phyloP scores from a whole-genome alignment of 2,888 invertebrate genomes.

The Eristalis arbustorum region DNA sequence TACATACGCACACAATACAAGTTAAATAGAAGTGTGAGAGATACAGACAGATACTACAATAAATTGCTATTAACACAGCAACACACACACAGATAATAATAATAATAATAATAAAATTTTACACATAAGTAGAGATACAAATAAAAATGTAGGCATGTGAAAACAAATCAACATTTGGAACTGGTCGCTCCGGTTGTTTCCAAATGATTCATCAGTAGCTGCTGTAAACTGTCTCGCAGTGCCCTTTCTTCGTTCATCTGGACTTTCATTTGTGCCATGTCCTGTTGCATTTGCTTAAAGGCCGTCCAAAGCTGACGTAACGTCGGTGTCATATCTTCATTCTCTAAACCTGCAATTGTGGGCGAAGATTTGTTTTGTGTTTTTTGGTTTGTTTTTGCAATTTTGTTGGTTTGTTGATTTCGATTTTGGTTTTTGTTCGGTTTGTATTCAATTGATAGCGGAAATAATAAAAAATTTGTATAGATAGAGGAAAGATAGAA shows the following conservation, averaged over 20 bases:
- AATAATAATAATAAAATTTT: conserved; percentile 21
- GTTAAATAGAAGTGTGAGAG: conserved; percentile 50
- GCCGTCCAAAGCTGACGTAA: conserved; percentile 79
- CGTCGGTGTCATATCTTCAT: conserved; percentile 80
- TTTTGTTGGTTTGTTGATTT: conserved; percentile 32
- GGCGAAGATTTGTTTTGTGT: conserved; percentile 34
- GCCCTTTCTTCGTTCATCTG: conserved; percentile 80
- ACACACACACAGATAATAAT: conserved; percentile 42
- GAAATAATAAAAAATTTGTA: conserved; percentile 7
- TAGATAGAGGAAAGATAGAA: conserved; percentile 15
- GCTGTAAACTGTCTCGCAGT: conserved; percentile 79
- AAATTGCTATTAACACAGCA: conserved; percentile 56
- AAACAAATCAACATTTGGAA: conserved; percentile 63
- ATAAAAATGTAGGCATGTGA: conserved; percentile 7
- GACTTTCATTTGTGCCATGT: conserved; percentile 80
- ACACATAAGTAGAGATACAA: conserved; percentile 40
- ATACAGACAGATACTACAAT: conserved; percentile 44
- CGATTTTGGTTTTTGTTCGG: neutral
- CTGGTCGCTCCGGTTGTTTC: conserved; percentile 78
- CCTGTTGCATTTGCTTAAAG: conserved; percentile 80
- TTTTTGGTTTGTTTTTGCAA: conserved; percentile 28
- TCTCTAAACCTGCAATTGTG: conserved; percentile 78
- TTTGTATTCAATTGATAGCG: conserved; percentile 8
- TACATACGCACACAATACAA: conserved; percentile 25
- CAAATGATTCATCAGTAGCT: conserved; percentile 80